Conservation (phyloP, 2,113 vertebrate species). For the Cranoglanis bouderius region DNA sequence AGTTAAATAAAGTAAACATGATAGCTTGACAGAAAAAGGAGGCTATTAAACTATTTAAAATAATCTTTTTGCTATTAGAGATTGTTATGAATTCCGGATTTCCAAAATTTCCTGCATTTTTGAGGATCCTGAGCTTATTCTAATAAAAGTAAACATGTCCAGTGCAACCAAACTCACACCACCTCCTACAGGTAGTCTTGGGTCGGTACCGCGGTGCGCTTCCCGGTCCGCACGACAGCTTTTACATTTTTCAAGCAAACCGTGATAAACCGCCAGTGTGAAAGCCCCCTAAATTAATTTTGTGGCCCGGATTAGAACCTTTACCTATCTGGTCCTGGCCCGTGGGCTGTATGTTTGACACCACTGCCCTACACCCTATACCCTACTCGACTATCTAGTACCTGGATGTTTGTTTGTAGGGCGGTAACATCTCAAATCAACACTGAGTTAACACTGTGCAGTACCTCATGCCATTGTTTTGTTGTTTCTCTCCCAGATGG, state of each 20-base stretch:
- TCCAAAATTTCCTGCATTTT: too few species aligned
- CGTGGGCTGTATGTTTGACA: neutral
- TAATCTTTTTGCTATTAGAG: too few species aligned
- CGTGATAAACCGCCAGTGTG: too few species aligned
- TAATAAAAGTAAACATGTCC: neutral
- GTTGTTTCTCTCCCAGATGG: constrained; percentile 79
- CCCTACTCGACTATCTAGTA: neutral
- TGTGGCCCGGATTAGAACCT: neutral
- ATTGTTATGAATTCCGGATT: too few species aligned
- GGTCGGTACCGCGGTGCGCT: too few species aligned
- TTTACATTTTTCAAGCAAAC: too few species aligned
- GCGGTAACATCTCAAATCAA: neutral
- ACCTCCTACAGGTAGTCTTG: too few species aligned
- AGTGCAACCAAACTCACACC: too few species aligned
- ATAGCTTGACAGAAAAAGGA: too few species aligned
- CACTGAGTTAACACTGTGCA: neutral
- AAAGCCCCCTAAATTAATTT: neutral
- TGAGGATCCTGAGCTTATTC: neutral
- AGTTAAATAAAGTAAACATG: too few species aligned
- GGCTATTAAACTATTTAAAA: too few species aligned
- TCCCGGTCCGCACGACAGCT: too few species aligned
- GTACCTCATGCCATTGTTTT: neutral
- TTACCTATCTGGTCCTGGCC: neutral
- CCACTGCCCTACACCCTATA: neutral
- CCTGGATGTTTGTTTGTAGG: neutral